phyloP scores from a whole-genome alignment of 2,888 invertebrate species.

The Agrochola lota region DNA sequence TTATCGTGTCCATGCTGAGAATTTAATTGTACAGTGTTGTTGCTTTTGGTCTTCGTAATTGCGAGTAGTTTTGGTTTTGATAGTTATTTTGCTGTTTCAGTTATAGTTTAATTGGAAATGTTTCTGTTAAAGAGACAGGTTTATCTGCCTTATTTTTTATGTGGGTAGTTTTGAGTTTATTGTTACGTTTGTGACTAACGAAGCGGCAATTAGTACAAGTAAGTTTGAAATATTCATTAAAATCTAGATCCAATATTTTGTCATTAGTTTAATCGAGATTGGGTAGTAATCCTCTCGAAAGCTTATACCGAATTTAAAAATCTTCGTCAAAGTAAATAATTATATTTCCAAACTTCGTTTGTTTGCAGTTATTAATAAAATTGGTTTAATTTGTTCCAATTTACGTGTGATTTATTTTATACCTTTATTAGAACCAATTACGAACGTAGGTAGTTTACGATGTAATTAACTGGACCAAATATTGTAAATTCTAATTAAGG shows the following conservation, averaged over 20 bases:
- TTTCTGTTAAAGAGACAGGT: not conserved
- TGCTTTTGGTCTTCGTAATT: constrained; percentile 21
- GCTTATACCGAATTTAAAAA: not conserved
- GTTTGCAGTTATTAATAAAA: constrained; percentile 8
- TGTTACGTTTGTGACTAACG: not conserved
- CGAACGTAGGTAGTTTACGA: constrained; percentile 16
- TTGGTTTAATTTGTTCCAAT: constrained; percentile 7
- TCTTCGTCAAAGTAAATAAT: not conserved
- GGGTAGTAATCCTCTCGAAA: not conserved
- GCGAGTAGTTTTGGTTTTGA: constrained; percentile 17
- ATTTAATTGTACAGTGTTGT: constrained; percentile 36
- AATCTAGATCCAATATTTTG: not conserved
- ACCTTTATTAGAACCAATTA: constrained; percentile 11
- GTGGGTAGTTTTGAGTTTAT: not conserved
- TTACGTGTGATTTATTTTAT: constrained; percentile 12
- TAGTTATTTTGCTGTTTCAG: constrained; percentile 22
- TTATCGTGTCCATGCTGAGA: constrained; percentile 31
- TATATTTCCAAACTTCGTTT: not conserved
- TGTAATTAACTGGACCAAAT: constrained; percentile 32
- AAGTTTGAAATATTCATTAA: not conserved
- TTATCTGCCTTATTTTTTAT: constrained; percentile 8
- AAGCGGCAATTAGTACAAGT: not conserved
- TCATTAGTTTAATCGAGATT: not conserved
- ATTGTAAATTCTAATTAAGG: constrained; percentile 28
- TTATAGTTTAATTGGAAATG: constrained; percentile 7